A percentile compares a stretch with the other conserved stretches of the same genome.
These are phyloP conservation scores for Urocolius indicus DNA, from an alignment of 2,113 vertebrate genomes.

Conservation along the genomic window DNA sequence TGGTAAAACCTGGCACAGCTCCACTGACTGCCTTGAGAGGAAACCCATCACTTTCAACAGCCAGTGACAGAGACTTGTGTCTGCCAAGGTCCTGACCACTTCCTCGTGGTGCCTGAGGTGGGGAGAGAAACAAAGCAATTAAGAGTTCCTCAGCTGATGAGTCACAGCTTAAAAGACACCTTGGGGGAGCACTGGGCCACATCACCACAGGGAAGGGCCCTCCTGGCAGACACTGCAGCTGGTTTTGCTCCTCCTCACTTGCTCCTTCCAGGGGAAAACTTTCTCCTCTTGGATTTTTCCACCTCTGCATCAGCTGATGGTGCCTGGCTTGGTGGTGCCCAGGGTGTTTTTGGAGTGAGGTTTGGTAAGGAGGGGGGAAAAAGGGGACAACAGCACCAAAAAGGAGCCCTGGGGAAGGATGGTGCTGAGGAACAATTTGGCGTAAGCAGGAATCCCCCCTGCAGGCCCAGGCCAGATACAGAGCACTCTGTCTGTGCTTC, in stretches of 20 bases:
- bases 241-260: background rate
- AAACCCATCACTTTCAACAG: background rate
- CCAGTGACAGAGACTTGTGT: background rate
- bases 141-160: constrained; percentile 24
- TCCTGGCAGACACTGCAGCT: background rate
- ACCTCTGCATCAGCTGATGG: background rate
- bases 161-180: background rate
- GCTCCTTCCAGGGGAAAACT: background rate
- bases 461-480: background rate
- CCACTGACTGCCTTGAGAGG: background rate
- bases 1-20: background rate
- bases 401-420: background rate
- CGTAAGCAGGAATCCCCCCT: background rate
- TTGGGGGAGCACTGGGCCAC: background rate
- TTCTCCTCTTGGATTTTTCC: constrained; percentile 12
- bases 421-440: background rate
- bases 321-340: background rate
- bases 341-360: fast-evolving
- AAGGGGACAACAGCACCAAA: background rate
- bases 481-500: background rate
- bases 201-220: background rate
- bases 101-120: background rate
- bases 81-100: background rate
- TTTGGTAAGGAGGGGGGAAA: too few species aligned
- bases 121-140: background rate